Evolutionary conservation across 2,113 vertebrate species (phyloP), one percentile per base, ranked within the genome.

Genomic region (Agelaius tricolor): DNA sequence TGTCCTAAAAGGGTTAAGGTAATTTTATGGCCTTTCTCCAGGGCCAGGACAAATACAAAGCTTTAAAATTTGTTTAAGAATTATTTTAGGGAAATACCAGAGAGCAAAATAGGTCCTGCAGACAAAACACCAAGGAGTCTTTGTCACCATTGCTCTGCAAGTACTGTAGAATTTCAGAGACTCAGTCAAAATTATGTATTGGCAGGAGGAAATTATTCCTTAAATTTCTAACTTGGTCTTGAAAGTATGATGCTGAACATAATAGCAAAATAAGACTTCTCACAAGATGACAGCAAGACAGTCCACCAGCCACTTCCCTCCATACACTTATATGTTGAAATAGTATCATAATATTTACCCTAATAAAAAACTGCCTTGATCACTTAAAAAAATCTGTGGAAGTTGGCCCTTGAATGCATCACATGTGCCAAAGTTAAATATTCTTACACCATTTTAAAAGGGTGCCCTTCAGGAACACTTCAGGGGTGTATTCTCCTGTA

Each of bases 391-490:
- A 90, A 77, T 93, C 86, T 76, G 58, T 76, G 85, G 71, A 96
- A 97, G 81, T 84, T 96, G 67, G 67, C 87, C 62, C 91, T 96
- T 95, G 93, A 96, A 94, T 94, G 71, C 82, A 94, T 91, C 92
- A 67, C 96, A 90, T 57, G 91, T 93, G 86, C 58, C 54, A 57
- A 95, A 96, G 92, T 93, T 97, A 97, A 97, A 97, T 89, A 76
- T 89, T 76, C 87, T 90, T 96, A 75, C 90, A 92, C 66, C 79
- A 95, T 95, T 97, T 95, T 81, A 97, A 93, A 88, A 97, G 94
- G 79, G 90, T 94, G 88, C 75, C 87, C 96, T 97, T 97, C 95
- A 95, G 78, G 92, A 98, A 97, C 83, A 94, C 75, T 57, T 57
- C 19, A 57, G 84, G 91, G 83, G 66, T 95, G 79, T 87, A 91